phyloP scores from a whole-genome alignment of 1,140 invertebrate genomes.

The Arion vulgaris region DNA sequence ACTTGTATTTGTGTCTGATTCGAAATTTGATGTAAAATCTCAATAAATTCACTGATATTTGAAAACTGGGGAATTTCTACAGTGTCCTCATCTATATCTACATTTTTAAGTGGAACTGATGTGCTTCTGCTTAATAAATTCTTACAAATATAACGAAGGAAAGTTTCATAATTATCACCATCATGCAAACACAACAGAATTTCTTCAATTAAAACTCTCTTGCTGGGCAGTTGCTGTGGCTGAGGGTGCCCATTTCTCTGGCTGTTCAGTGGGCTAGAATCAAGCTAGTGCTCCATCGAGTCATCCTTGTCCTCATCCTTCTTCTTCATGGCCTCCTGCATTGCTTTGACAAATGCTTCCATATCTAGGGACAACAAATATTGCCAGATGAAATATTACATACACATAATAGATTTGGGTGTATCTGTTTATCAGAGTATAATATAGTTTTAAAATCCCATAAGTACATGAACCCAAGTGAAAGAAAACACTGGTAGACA shows the following conservation, averaged over 20 bases:
- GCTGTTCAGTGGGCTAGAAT: slow-evolving; percentile 30
- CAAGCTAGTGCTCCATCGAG: slow-evolving; percentile 48
- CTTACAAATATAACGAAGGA: background rate
- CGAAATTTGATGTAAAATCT: background rate
- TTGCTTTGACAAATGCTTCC: slow-evolving; percentile 90
- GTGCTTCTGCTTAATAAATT: too few relatives aligned
- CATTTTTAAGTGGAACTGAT: background rate
- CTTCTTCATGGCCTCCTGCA: slow-evolving; percentile 78
- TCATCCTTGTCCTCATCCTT: slow-evolving; percentile 56
- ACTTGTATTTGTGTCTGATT: background rate
- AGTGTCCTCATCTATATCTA: too few relatives aligned
- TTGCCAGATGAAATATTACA: too few relatives aligned
- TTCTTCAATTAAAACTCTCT: background rate
- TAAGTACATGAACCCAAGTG: too few relatives aligned
- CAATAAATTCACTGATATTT: background rate
- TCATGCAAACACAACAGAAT: background rate
- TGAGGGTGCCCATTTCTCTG: background rate
- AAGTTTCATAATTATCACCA: background rate
- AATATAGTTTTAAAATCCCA: too few relatives aligned
- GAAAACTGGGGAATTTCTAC: background rate
- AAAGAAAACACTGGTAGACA: too few relatives aligned
- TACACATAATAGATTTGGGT: too few relatives aligned
- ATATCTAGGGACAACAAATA: slow-evolving; percentile 77
- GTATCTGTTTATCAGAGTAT: too few relatives aligned
- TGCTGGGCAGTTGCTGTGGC: background rate